A percentile compares a stretch with the other conserved stretches of the same genome.
Conservation (phyloP, 2,113 vertebrate species). For the Isurus oxyrinchus region DNA sequence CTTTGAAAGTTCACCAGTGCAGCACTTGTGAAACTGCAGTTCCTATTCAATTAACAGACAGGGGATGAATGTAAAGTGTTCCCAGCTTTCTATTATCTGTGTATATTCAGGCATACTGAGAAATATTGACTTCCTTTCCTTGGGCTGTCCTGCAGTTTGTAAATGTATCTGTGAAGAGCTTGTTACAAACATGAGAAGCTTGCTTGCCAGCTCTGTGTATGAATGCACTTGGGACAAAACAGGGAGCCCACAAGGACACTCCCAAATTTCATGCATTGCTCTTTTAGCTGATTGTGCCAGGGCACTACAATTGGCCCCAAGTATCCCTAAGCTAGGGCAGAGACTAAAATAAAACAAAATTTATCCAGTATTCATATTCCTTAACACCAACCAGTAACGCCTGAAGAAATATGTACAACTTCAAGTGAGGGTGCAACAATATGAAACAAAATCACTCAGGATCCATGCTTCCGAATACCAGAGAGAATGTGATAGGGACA, state of each 20-base stretch:
- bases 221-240: background rate
- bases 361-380: background rate
- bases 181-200: background rate
- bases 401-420: background rate
- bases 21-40: background rate
- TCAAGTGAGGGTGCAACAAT: background rate
- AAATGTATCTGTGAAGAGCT: background rate
- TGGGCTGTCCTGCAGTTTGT: background rate
- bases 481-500: background rate
- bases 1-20: background rate
- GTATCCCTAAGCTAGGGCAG: background rate
- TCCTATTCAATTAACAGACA: constrained; percentile 1
- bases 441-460: background rate
- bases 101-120: background rate
- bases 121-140: background rate
- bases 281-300: background rate
- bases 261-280: background rate
- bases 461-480: background rate
- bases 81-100: background rate
- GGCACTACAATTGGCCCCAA: background rate
- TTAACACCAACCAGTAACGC: background rate
- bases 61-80: background rate
- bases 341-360: background rate
- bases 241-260: background rate
- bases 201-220: background rate